phyloP scores from a whole-genome alignment of 2,888 invertebrate species.

The Automeris io region DNA sequence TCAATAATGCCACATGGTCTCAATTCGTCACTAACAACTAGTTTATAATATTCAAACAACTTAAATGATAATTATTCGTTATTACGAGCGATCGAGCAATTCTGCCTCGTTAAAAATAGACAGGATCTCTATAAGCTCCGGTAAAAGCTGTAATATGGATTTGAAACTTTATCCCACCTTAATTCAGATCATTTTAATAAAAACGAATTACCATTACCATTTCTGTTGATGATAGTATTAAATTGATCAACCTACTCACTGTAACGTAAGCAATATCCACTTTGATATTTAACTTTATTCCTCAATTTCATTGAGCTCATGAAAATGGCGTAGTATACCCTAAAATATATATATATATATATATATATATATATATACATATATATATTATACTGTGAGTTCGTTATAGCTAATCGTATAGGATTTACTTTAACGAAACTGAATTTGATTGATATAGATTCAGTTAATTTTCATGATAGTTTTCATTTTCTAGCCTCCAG shows the following conservation, averaged over 20 bases:
- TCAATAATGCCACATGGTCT: background rate
- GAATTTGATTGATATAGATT: no score
- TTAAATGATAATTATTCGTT: background rate
- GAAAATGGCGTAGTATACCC: no score
- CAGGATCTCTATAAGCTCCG: conserved; percentile 6
- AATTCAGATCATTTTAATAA: conserved; percentile 17
- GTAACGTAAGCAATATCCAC: conserved; percentile 3
- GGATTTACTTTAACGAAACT: no score
- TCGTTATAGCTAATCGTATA: no score
- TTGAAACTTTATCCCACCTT: conserved; percentile 10
- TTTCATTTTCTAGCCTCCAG: no score
- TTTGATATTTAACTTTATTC: background rate
- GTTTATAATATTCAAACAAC: background rate
- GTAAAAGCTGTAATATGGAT: conserved; percentile 4
- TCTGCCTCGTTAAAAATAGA: conserved; percentile 5
- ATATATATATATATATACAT: no score
- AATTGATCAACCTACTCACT: conserved; percentile 11
- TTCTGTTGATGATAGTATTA: conserved; percentile 14
- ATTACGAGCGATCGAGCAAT: conserved; percentile 8
- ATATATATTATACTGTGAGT: no score
- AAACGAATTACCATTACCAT: conserved; percentile 17
- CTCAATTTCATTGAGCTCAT: no score
- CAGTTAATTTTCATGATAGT: no score
- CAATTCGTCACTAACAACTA: no score
- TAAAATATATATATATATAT: no score